These are phyloP conservation scores for Antrozous pallidus DNA, from an alignment of 2,797 vertebrate species.

Conservation along the genomic window DNA sequence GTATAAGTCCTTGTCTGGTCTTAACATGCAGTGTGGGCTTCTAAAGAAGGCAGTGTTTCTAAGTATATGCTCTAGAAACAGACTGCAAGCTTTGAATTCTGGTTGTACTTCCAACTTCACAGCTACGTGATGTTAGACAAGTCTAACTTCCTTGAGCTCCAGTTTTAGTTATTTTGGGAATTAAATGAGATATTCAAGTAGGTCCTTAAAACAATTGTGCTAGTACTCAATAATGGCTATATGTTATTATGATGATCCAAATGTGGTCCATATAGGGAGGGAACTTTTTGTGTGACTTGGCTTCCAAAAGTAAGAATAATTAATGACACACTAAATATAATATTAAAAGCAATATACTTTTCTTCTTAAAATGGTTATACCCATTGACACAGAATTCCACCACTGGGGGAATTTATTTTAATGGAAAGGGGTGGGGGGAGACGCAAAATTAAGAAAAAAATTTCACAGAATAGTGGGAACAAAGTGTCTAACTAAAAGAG, in stretches of 20 bases:
- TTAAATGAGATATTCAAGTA: neutral
- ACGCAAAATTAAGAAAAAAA: neutral
- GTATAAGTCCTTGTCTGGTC: neutral
- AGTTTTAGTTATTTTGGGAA: neutral
- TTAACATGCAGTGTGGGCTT: neutral
- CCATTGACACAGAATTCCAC: neutral
- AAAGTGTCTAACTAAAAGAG: neutral
- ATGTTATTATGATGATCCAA: neutral
- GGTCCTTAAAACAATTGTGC: neutral
- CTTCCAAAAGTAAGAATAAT: constrained; percentile 20
- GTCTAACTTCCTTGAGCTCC: neutral
- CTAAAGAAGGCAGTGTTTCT: neutral
- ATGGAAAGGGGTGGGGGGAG: neutral
- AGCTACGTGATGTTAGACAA: neutral
- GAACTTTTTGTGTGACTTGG: neutral
- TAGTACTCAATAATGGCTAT: neutral
- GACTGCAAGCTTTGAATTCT: neutral
- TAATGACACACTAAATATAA: neutral
- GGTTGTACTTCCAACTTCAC: neutral
- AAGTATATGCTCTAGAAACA: neutral
- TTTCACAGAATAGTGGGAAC: neutral
- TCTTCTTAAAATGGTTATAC: neutral
- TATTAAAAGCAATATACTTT: neutral
- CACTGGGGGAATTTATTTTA: constrained; percentile 17
- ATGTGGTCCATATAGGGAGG: neutral